A percentile compares a stretch with the other conserved stretches of the same genome.
Evolutionary conservation across 2,888 invertebrate genomes (phyloP).

Genomic region (Neocrepidodera transversa): DNA sequence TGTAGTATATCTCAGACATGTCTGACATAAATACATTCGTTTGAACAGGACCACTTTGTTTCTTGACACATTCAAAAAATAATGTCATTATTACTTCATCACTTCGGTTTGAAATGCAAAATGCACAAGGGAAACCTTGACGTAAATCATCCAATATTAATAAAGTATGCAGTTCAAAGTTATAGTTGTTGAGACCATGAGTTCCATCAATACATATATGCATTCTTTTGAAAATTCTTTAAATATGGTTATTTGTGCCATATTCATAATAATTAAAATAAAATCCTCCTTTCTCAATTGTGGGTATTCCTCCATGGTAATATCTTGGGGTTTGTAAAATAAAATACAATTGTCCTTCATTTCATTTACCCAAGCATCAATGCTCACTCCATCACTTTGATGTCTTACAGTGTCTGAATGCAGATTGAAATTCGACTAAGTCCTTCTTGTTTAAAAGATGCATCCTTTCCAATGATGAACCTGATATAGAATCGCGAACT

Average conservation of each 20-base stretch:
- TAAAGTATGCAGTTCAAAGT: constrained; percentile 41
- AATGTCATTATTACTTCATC: constrained; percentile 3
- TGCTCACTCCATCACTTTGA: constrained; percentile 5
- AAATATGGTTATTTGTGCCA: too few relatives aligned
- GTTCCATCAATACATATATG: constrained; percentile 47
- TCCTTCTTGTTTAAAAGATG: constrained; percentile 24
- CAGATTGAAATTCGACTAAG: constrained; percentile 19
- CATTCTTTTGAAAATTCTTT: too few relatives aligned
- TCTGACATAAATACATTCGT: background rate
- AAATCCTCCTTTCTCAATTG: constrained; percentile 43
- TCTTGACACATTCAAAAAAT: background rate
- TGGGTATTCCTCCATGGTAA: constrained; percentile 23
- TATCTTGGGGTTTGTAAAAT: constrained; percentile 41
- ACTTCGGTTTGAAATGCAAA: constrained; percentile 23
- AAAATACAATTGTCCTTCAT: constrained; percentile 17
- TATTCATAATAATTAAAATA: constrained; percentile 29
- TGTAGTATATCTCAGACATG: background rate
- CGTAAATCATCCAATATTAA: constrained; percentile 39
- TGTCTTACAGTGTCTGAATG: background rate
- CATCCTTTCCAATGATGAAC: constrained; percentile 12
- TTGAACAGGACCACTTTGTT: background rate
- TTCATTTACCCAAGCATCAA: too few relatives aligned
- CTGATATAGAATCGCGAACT: constrained; percentile 15
- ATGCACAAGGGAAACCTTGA: constrained; percentile 42
- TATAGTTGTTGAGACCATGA: constrained; percentile 39